Evolutionary conservation across 1,140 invertebrate genomes (phyloP).

Genomic region (Maconellicoccus hirsutus): DNA sequence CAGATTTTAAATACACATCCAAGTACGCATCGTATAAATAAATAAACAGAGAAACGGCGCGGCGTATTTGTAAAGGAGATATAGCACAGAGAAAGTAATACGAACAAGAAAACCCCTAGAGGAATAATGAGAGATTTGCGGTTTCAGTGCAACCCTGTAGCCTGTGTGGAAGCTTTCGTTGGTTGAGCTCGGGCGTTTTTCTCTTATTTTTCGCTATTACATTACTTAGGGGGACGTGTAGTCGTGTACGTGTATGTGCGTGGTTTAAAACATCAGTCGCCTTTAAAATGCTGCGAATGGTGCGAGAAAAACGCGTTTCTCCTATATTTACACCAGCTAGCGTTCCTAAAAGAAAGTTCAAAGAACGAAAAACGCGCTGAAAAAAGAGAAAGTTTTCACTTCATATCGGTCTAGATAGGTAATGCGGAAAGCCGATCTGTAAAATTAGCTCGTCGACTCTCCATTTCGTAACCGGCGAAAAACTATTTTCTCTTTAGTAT

Average conservation of each 20-base stretch:
- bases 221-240: no score
- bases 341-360: neutral
- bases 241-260: no score
- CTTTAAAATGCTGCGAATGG: neutral
- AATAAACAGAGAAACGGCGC: neutral
- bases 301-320: neutral
- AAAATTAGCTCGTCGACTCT: no score
- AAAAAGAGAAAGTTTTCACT: neutral
- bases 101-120: neutral
- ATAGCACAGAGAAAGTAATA: neutral
- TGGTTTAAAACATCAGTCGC: neutral
- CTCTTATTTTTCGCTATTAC: no score
- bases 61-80: neutral
- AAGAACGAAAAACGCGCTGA: neutral
- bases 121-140: conserved; percentile 7
- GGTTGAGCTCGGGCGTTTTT: no score
- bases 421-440: no score
- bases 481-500: neutral
- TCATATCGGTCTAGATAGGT: no score
- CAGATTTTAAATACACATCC: neutral
- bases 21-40: neutral
- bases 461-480: neutral
- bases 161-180: neutral
- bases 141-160: neutral
- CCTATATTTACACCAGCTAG: neutral